Conservation (phyloP, 2,113 vertebrate species). For the Vicugna pacos region DNA sequence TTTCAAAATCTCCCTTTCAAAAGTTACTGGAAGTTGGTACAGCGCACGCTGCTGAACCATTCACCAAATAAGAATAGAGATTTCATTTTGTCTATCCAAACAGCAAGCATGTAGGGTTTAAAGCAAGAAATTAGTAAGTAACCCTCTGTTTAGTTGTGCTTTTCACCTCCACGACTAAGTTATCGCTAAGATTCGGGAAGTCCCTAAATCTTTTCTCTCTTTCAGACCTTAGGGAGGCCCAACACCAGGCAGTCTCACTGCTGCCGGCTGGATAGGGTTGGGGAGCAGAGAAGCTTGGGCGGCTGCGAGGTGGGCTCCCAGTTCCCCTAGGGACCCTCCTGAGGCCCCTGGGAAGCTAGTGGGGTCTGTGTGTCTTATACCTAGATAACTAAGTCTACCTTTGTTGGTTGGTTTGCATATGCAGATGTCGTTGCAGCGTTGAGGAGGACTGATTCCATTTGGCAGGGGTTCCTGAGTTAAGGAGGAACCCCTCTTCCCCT, state of each 20-base stretch:
- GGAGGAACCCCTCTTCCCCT: neutral
- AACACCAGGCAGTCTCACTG: too few relatives aligned
- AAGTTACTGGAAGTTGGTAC: neutral
- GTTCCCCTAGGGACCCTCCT: too few relatives aligned
- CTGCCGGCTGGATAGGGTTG: rapidly evolving
- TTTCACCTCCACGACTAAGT: neutral
- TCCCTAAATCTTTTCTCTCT: neutral
- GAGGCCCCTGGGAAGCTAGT: neutral
- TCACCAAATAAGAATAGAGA: neutral
- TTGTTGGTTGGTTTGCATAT: neutral
- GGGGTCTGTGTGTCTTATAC: neutral
- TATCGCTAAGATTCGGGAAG: neutral
- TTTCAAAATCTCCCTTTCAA: neutral
- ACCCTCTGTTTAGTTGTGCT: too few relatives aligned
- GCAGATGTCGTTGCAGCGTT: neutral
- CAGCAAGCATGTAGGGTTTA: neutral
- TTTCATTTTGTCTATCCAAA: neutral
- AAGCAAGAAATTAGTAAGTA: rapidly evolving
- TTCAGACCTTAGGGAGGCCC: neutral
- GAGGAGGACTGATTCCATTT: neutral
- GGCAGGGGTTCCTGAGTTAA: neutral
- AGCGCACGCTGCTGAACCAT: neutral
- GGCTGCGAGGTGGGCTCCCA: rapidly evolving
- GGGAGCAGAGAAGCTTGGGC: too few relatives aligned
- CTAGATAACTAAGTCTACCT: neutral